phyloP scores from a whole-genome alignment of 2,888 invertebrate species.

The Taenaris catops region DNA sequence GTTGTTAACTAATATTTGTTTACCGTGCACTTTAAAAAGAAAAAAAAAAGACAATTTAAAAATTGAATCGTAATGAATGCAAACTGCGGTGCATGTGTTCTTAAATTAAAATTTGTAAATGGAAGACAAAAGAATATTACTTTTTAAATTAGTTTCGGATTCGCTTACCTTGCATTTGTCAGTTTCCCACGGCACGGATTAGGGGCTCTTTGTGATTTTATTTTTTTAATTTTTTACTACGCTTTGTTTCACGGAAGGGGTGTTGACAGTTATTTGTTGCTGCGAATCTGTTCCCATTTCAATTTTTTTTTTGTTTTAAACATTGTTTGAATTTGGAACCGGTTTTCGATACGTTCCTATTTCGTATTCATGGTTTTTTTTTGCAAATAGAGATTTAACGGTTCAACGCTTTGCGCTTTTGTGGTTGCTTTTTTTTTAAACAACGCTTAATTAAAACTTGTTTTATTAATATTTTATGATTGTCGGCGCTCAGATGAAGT shows the following conservation, averaged over 20 bases:
- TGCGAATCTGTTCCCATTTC: constrained; percentile 61
- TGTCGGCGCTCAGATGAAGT: constrained; percentile 39
- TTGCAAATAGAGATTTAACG: constrained; percentile 68
- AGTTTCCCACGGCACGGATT: constrained; percentile 75
- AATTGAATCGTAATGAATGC: constrained; percentile 19
- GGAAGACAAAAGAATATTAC: constrained; percentile 69
- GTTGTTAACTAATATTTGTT: constrained; percentile 27
- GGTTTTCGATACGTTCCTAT: constrained; percentile 61
- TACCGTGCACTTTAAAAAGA: constrained; percentile 16
- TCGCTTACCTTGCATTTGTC: constrained; percentile 73
- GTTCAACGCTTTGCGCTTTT: constrained; percentile 64
- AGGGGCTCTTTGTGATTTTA: constrained; percentile 62
- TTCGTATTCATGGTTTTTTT: constrained; percentile 63
- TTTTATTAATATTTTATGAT: constrained; percentile 62
- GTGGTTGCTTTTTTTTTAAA: constrained; percentile 57
- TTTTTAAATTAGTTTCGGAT: constrained; percentile 77
- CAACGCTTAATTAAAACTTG: constrained; percentile 73
- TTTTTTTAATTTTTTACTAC: constrained; percentile 61
- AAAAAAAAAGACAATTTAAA: constrained; percentile 18
- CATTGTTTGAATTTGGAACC: constrained; percentile 65
- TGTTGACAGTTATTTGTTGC: constrained; percentile 79
- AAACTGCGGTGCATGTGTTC: constrained; percentile 28
- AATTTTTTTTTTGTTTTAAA: constrained; percentile 59
- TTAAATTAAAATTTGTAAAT: constrained; percentile 38
- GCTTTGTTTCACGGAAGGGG: constrained; percentile 75